A percentile compares a stretch with the other conserved stretches of the same genome.
Conservation (phyloP, 2,113 vertebrate genomes). For the Stomatorhinus ivindoensis region DNA sequence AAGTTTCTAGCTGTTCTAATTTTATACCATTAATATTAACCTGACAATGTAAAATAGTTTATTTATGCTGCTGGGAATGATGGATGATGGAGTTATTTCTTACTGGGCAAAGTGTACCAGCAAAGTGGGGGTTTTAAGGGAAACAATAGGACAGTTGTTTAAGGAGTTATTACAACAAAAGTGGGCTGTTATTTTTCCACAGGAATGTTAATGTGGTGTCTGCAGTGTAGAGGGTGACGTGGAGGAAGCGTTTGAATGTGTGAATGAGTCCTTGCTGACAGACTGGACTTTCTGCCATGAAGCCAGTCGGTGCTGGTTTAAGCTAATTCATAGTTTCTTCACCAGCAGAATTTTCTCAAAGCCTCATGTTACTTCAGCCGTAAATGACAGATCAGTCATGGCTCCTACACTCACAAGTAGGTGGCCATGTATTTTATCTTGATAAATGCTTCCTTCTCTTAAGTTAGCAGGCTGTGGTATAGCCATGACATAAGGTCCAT, state of each 20-base stretch:
- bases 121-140: background rate
- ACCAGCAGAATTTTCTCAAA: background rate
- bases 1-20: background rate
- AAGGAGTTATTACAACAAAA: background rate
- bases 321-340: background rate
- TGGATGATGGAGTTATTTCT: background rate
- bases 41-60: background rate
- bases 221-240: background rate
- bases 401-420: background rate
- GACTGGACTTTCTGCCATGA: background rate
- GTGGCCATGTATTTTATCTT: background rate
- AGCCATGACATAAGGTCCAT: background rate
- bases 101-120: background rate
- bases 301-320: background rate
- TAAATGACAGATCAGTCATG: background rate
- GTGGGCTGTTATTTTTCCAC: background rate
- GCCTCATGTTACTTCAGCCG: background rate
- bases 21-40: background rate
- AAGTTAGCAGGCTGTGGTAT: background rate
- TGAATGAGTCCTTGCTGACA: background rate
- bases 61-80: background rate
- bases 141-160: conserved; percentile 8
- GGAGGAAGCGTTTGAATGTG: background rate
- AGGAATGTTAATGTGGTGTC: background rate
- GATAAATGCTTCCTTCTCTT: background rate